These are phyloP conservation scores for Sylvia atricapilla DNA, from an alignment of 2,113 vertebrate genomes.

Conservation along the genomic window DNA sequence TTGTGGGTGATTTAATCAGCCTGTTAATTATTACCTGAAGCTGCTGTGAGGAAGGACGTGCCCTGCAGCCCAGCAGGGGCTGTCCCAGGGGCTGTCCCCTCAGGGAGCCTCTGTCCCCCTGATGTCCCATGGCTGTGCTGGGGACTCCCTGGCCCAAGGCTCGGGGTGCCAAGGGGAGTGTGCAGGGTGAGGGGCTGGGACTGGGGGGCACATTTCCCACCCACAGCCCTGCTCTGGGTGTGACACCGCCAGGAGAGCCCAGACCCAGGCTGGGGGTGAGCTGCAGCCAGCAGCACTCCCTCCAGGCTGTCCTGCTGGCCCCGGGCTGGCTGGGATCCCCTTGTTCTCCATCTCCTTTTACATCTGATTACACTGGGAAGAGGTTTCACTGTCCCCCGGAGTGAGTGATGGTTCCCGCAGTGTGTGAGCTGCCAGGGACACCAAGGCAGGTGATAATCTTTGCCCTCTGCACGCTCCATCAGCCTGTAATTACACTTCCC, in stretches of 20 bases:
- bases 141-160: not conserved
- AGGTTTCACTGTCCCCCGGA: not conserved
- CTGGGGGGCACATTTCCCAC: not conserved
- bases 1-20: constrained; percentile 13
- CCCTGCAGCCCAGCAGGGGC: not conserved
- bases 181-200: not conserved
- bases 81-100: not conserved
- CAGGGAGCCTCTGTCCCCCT: not conserved
- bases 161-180: not conserved
- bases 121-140: rapidly evolving
- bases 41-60: not conserved
- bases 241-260: not conserved
- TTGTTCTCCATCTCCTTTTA: not conserved
- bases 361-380: rapidly evolving
- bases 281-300: not conserved
- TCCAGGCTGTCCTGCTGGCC: rapidly evolving
- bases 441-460: not conserved
- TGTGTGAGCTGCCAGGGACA: not conserved
- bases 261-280: rapidly evolving
- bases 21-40: constrained; percentile 36
- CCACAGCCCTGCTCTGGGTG: rapidly evolving
- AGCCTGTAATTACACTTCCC: not conserved
- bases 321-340: not conserved
- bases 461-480: not conserved
- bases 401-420: not conserved